These are phyloP conservation scores for Diorhabda carinulata DNA, from an alignment of 1,140 invertebrate species.

Conservation along the genomic window DNA sequence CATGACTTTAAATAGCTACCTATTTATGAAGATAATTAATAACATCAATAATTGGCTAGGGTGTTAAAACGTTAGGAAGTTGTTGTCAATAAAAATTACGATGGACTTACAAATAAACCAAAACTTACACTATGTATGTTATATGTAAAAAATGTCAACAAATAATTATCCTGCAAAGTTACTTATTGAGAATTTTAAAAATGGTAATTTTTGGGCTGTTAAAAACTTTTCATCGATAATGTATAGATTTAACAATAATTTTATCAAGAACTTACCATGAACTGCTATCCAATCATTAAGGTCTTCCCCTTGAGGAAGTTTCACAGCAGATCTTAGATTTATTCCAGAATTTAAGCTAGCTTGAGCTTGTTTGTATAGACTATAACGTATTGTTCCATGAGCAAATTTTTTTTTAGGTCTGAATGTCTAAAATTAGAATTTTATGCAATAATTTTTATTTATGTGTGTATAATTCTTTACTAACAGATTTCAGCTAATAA, in stretches of 20 bases:
- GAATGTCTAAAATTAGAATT: slow-evolving; percentile 65
- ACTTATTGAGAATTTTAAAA: too few species aligned
- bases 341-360: slow-evolving; percentile 92
- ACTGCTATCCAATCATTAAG: slow-evolving; percentile 94
- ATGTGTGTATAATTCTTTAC: neutral
- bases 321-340: slow-evolving; percentile 81
- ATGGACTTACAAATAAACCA: too few species aligned
- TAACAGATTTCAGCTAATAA: neutral
- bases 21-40: too few species aligned
- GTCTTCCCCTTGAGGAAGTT: slow-evolving; percentile 81
- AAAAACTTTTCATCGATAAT: neutral
- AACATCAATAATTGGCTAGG: too few species aligned
- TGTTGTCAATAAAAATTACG: too few species aligned
- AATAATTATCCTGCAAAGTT: too few species aligned
- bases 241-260: neutral
- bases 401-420: slow-evolving; percentile 87
- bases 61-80: too few species aligned
- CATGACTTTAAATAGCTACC: too few species aligned
- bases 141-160: too few species aligned
- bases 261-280: slow-evolving; percentile 63
- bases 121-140: too few species aligned
- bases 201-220: too few species aligned
- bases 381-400: slow-evolving; percentile 86
- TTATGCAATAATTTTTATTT: neutral
- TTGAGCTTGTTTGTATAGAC: slow-evolving; percentile 90